Evolutionary conservation across 2,797 vertebrate genomes (phyloP), one percentile per base, ranked within the genome.

Genomic region (Hydrocynus forskahlii): DNA sequence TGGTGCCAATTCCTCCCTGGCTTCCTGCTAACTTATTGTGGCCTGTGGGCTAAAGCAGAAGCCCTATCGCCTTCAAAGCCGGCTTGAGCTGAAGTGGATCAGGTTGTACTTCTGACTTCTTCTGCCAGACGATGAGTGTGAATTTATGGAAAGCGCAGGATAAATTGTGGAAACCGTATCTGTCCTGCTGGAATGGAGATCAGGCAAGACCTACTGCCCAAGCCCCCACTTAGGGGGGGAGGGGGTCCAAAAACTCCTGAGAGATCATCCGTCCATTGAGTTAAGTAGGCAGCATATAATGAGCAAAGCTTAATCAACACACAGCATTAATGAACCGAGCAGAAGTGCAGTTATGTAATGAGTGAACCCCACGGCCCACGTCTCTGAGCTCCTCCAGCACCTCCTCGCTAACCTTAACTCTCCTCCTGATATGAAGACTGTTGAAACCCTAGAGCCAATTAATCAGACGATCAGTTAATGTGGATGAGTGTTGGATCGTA

Each of bases 391-490:
- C 5, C n/a, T 13, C 55, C 55, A 4, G 35, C 66, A 54, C 72
- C 67, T 63, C 21, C 75, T 55, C 73, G 76, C 77, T 73, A 17
- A 81, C 78, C 66, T 29, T 19, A 77, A 59, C 57, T 72, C 71
- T 68, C 77, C 75, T 81, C 73, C 76, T 66, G 77, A 79, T 48
- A 76, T 52, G 55, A 38, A 76, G 59, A 67, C 68, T 69, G 57
- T 35, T 4, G 82, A 76, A 76, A 86, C 66, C 38, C 38, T 88
- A 94, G 85, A 89, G 48, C 85, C 82, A 89, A 94, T 94, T 92
- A 92, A 93, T 94, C 92, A 93, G 67, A 55, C 50, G 52, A 91
- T 92, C 89, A 90, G 88, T 89, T 85, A 89, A 84, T 87, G 84
- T 77, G 83, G 86, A 84, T 74, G 54, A 76, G 82, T 88, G 90